Evolutionary conservation across 2,113 vertebrate species (phyloP), one percentile per base, ranked within the genome.

Genomic region (Phylloscopus trochilus): DNA sequence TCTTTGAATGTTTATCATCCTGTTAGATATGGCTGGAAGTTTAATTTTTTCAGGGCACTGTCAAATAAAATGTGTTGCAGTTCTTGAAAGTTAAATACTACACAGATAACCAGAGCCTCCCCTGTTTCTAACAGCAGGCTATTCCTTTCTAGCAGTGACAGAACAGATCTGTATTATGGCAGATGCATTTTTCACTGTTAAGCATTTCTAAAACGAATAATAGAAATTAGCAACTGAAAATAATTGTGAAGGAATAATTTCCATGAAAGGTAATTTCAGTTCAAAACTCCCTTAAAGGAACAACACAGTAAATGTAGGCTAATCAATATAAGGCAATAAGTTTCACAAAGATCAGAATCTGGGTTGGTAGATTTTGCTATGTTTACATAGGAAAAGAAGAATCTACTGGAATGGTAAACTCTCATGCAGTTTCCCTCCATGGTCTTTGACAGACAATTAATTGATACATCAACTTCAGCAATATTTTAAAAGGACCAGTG

Each of bases 41-140:
- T 85, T 83, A 88, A 81, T 87, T 94, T 92, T 87, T 89, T 83
- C 87, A 77, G 83, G 66, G 43, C 37, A 87, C 59, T 95, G 77
- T 77, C 85, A 96, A 92, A 84, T 56, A 82, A 93, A 95, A 94
- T 44, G 27, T 24, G 46, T 58, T 58, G 46, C 56, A 59, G 30
- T 44, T 90, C 43, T 86, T 66, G 28, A 87, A 86, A 87, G 44
- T 68, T 58, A 90, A 91, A 89, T 87, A 69, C 46, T 70, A 47
- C 47, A 43, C 24, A 75, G 76, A 30, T 26, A 74, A 51, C 20
- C 52, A 49, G 56, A 83, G 52, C 5, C 19, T 37, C 22, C 44
- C 6, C 35, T 39, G 19, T 69, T 87, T 89, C 60, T 89, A 76
- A 44, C 31, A 69, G 37, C 12, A 66, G 51, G 26, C 26, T 67